phyloP scores from a whole-genome alignment of 1,140 invertebrate species.

The Lucilia cuprina region DNA sequence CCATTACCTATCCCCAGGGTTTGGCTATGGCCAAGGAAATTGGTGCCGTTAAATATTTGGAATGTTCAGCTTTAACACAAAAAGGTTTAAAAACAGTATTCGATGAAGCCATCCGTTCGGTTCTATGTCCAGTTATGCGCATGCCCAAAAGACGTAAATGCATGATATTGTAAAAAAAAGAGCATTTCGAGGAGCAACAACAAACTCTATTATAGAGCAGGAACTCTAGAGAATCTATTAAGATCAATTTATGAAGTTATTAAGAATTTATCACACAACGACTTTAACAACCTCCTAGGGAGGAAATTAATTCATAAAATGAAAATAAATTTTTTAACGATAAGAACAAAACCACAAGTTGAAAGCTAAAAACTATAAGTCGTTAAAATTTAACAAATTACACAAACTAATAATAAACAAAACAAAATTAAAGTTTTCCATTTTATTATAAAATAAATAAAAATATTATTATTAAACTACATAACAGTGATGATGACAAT shows the following conservation, averaged over 20 bases:
- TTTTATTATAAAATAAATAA: not conserved
- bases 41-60: constrained; percentile 95
- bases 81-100: constrained; percentile 99
- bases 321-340: not conserved
- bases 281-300: not conserved
- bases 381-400: not conserved
- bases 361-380: not conserved
- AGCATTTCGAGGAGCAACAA: not conserved
- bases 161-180: constrained; percentile 77
- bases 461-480: not conserved
- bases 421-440: not conserved
- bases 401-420: not conserved
- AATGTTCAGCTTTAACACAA: constrained; percentile 96
- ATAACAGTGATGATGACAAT: not conserved
- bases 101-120: constrained; percentile 98
- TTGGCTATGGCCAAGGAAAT: constrained; percentile 99
- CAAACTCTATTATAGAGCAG: not conserved
- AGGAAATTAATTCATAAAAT: not conserved
- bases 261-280: not conserved
- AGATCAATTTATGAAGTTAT: not conserved
- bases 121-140: constrained; percentile 88
- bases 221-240: not conserved
- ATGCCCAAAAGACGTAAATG: constrained; percentile 77
- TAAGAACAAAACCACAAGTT: not conserved
- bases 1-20: constrained; percentile 96